These are phyloP conservation scores for Brachionus rotundiformis DNA, from an alignment of 1,140 invertebrate species.

Conservation along the genomic window DNA sequence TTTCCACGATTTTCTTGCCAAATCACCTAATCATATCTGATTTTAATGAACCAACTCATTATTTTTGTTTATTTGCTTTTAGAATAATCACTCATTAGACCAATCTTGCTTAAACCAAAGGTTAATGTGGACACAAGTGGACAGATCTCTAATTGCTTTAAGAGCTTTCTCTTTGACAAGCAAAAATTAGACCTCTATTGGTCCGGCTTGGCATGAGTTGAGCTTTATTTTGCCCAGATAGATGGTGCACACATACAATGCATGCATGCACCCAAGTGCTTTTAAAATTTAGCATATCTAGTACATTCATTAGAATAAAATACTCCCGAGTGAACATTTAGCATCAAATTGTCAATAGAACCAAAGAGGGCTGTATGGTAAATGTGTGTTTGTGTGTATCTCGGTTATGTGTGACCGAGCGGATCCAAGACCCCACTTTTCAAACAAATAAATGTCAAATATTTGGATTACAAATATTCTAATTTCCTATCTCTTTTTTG, in stretches of 20 bases:
- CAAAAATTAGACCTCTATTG: background rate
- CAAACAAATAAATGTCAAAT: slow-evolving; percentile 40
- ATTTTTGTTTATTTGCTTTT: background rate
- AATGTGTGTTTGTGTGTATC: background rate
- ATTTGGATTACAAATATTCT: slow-evolving; percentile 31
- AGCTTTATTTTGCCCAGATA: too few relatives aligned
- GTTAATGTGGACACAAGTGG: background rate
- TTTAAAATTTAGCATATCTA: background rate
- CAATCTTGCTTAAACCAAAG: background rate
- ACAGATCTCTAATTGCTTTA: background rate
- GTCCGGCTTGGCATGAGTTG: background rate
- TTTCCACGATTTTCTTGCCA: too few relatives aligned
- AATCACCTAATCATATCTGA: too few relatives aligned
- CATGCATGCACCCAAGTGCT: background rate
- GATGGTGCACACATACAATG: background rate
- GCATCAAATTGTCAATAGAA: slow-evolving; percentile 23
- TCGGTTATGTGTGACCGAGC: background rate
- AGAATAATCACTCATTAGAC: background rate
- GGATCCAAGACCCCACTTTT: background rate
- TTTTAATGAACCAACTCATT: too few relatives aligned
- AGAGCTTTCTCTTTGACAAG: background rate
- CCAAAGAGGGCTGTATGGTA: background rate
- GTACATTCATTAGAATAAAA: background rate
- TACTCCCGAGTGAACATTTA: background rate
- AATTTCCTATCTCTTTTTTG: slow-evolving; percentile 7